A percentile compares a stretch with the other conserved stretches of the same genome.
Evolutionary conservation across 2,113 vertebrate genomes (phyloP).

Genomic region (Mystacornis crossleyi): DNA sequence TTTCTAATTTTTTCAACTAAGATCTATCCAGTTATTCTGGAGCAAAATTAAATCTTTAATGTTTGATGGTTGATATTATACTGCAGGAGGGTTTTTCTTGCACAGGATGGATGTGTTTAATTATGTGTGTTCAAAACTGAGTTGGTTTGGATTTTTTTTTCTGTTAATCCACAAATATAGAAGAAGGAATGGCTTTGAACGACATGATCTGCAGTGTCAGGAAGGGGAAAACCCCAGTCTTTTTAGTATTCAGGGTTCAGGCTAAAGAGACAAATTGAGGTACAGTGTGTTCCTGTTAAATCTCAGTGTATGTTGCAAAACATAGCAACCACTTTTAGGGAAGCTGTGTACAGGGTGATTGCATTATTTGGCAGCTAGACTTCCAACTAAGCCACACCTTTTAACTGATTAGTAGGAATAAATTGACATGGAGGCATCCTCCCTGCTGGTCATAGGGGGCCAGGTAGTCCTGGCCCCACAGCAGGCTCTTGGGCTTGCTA

Average conservation of each 20-base stretch:
- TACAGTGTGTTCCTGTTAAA: not conserved
- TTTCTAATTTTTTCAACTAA: not conserved
- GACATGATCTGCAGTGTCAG: not conserved
- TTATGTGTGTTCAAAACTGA: not conserved
- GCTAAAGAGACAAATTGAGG: not conserved
- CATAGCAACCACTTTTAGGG: not conserved
- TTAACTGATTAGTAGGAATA: not conserved
- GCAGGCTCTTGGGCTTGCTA: fast-evolving
- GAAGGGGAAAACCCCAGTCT: not conserved
- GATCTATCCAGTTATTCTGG: not conserved
- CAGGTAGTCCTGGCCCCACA: too few relatives aligned
- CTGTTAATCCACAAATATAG: not conserved
- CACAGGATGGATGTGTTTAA: not conserved
- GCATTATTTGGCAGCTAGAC: not conserved
- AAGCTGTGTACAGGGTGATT: not conserved
- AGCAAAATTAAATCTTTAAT: not conserved
- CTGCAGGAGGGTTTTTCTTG: not conserved
- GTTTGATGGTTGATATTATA: not conserved
- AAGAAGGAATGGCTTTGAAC: not conserved
- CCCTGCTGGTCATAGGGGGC: not conserved
- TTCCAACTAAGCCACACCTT: not conserved
- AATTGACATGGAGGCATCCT: not conserved
- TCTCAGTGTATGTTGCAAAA: not conserved
- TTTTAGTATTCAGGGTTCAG: not conserved
- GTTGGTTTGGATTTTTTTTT: not conserved